Percentiles rank a stretch among this genome's conserved stretches.
Evolutionary conservation across 2,113 vertebrate species (phyloP).

Genomic region (Anarrhichthys ocellatus): DNA sequence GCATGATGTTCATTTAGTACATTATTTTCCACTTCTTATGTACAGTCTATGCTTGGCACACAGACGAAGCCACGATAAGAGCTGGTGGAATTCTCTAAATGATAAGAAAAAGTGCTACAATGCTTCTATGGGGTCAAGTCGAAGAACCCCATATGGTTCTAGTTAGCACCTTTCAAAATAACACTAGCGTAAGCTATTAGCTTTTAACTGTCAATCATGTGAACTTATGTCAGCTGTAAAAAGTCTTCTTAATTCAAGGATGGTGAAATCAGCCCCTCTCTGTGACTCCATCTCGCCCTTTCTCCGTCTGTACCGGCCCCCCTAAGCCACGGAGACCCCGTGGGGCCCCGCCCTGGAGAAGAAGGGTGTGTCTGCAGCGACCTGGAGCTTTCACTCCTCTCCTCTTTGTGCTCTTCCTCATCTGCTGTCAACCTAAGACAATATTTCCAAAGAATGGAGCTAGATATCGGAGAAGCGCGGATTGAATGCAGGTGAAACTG

Average conservation of each 20-base stretch:
- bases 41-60: too few relatives aligned
- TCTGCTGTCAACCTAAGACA: slow-evolving; percentile 46
- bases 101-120: too few relatives aligned
- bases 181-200: too few relatives aligned
- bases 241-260: not conserved
- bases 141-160: too few relatives aligned
- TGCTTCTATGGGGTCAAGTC: too few relatives aligned
- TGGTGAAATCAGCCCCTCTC: not conserved
- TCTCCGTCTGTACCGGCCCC: not conserved
- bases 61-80: too few relatives aligned
- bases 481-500: not conserved
- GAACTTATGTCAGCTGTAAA: not conserved
- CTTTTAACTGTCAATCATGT: too few relatives aligned
- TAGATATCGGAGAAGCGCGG: slow-evolving; percentile 24
- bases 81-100: too few relatives aligned
- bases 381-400: slow-evolving; percentile 25
- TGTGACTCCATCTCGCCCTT: not conserved
- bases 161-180: too few relatives aligned
- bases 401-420: slow-evolving; percentile 39
- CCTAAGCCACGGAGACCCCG: slow-evolving; percentile 11
- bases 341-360: slow-evolving; percentile 4
- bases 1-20: too few relatives aligned
- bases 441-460: slow-evolving; percentile 28
- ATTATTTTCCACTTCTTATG: too few relatives aligned
- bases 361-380: slow-evolving; percentile 43